Base-by-base conservation (phyloP, 1,140 invertebrate species). In the Pseudachorutes palmiensis region DNA sequence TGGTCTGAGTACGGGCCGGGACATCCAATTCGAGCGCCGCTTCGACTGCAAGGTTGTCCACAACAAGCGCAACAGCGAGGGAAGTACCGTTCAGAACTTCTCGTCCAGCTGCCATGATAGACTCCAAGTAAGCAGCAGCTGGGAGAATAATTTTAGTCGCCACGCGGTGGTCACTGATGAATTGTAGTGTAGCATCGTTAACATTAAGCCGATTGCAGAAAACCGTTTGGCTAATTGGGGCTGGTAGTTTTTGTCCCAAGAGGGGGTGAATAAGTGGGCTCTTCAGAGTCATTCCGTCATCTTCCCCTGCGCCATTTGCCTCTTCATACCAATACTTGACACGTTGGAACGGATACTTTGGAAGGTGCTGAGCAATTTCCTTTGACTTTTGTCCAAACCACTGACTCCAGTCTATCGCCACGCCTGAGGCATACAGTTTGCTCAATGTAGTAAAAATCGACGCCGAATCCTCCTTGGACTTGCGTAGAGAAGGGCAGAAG, bases 311-410 rank as follows among this genome's bases (percentile, higher is more conserved):
- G 9, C 9, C 24, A 32, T 63, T 51, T 3, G 45, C 33, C 0
- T 28, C 30, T 19, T 33, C 49, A 29, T 49, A 71, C 70, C 70
- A 71, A 64, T 60, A 66, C 2, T 49, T 29, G 19, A 65, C 33
- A 22, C 66, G 28, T 31, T 65, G 63, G 31, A 71, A 71, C 3
- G 66, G 70, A 32, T 71, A 71, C 33, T 19, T 62, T 2, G 70
- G 70, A 2, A 70, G 36, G 9, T 45, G 36, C 36, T 45, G 36
- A 1, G 16, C 0, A 12, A 64, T 24, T 12, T 29, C 51, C 24
- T 36, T 41, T 63, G n/a, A 24, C 33, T 12, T 41, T 3, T 3
- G 3, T 41, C 61, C 61, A 41, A 36, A 63, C 41, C 33, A 51
- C 1, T 30, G 16, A 3, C 41, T 64, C 69, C 69, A 70, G 9